Evolutionary conservation across 2,888 invertebrate genomes (phyloP), one percentile per base, ranked within the genome.

Genomic region (Stenolophus ochropezus): DNA sequence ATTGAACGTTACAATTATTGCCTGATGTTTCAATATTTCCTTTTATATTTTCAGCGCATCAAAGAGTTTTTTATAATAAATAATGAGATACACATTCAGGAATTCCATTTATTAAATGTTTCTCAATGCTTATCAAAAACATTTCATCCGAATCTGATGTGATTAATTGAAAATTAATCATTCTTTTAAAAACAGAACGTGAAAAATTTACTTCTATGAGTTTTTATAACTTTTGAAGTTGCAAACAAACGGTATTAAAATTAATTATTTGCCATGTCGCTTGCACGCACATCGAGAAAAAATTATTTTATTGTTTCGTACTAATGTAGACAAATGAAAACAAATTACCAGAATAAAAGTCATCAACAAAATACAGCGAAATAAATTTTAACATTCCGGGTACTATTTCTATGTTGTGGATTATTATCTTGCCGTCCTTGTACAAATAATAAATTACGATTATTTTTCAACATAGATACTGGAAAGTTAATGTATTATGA

Each of bases 271-370:
- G 11, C n/a, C 23, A 25, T 25, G 14, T 61, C 61, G 27, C 25
- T 61, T 61, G 61, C 61, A 61, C 20, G 61, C 25, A 61, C 25
- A 23, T 61, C 14, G 21, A 21, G 25, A 61, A 25, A 61, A 61
- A 61, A 61, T 0, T 58, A 58, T 58, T 25, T 61, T 61, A 61
- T 61, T 61, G 61, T 61, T 61, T 61, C 61, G 23, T 61, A 61
- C 23, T 61, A 21, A 58, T 58, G 21, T 58, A 21, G 58, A 21
- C 58, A 61, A 61, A 61, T 25, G 61, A 61, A 61, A 61, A 61
- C n/a, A 25, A 61, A 61, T 61, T 61, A 61, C 14, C 21, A 61
- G 25, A 58, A 23, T 58, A 58, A 58, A 23, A 58, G 23, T 23
- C 23, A 0, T 6, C 16, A 1, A 14, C 53, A 53, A 53, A 53